Base-by-base conservation (phyloP, 2,888 invertebrate genomes). In the Iphiclides podalirius region DNA sequence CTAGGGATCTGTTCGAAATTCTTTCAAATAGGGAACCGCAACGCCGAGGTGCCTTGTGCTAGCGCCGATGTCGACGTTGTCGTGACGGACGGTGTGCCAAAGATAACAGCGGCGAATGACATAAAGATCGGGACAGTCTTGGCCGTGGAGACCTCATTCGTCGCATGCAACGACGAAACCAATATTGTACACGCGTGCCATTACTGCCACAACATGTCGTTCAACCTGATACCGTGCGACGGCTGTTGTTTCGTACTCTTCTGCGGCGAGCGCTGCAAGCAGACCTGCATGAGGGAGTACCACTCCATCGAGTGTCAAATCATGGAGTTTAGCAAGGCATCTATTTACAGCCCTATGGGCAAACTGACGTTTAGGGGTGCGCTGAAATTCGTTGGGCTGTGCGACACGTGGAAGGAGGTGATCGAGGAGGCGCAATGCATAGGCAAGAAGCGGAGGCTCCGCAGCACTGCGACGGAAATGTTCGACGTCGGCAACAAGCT, bases 91-190 rank as follows among this genome's bases (percentile, higher is more conserved):
- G 23, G 37, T 11, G n/a, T 41, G 2, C 57, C 57, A 4, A 64
- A 61, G 57, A 51, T 70, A 13, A 53, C 66, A 11, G 66, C 69
- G 2, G 47, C 53, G 2, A 57, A 42, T 9, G 53, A 62, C 41
- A 58, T 70, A 4, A 59, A 61, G 48, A 53, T 65, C n/a, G 72
- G 72, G 1, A 55, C 59, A 8, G 44, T 69, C 0, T 8, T 72
- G 8, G 58, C 61, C 4, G 14, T 57, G 4, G 72, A 70, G 35
- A 38, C 45, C 9, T 59, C 66, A 1, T 69, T 57, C 55, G 57
- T 60, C 11, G 55, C 50, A 31, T 34, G 15, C 9, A 48, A 54
- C 34, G 35, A 53, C 2, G 2, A 9, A 0, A 9, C 14, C 0
- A 57, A 58, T 43, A 3, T 8, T 0, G 14, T 15, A 3, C 15